A percentile compares a stretch with the other conserved stretches of the same genome.
Conservation (phyloP, 2,888 invertebrate species). For the Ischnura elegans region DNA sequence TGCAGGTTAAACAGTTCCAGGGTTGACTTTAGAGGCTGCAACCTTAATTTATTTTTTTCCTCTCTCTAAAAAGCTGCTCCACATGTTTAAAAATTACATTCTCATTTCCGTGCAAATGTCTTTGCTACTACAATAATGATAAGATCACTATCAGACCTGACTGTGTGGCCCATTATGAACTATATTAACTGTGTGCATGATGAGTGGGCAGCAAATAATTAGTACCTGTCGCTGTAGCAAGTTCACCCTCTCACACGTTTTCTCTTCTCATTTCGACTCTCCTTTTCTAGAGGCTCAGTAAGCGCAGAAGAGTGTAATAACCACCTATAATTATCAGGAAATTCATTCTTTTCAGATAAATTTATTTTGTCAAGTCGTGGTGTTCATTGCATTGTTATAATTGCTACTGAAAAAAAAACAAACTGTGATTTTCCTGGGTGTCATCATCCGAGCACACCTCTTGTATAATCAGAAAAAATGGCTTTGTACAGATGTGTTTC, state of each 20-base stretch:
- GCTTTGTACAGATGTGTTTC: conserved; percentile 53
- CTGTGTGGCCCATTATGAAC: conserved; percentile 27
- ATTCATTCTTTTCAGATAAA: background rate
- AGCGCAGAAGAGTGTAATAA: conserved; percentile 5
- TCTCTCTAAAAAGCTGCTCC: conserved; percentile 39
- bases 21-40: conserved; percentile 60
- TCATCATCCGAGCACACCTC: conserved; percentile 52
- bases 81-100: conserved; percentile 18
- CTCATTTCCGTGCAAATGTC: conserved; percentile 51
- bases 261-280: conserved; percentile 43
- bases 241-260: conserved; percentile 36
- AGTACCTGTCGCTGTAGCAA: conserved; percentile 63
- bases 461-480: conserved; percentile 52
- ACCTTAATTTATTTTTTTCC: conserved; percentile 5
- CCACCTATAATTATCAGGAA: background rate
- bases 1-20: conserved; percentile 36
- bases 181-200: conserved; percentile 43
- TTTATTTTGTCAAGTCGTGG: conserved; percentile 41
- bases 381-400: conserved; percentile 56
- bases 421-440: conserved; percentile 53
- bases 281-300: conserved; percentile 52
- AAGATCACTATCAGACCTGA: conserved; percentile 45
- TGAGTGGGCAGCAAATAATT: conserved; percentile 61
- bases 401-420: conserved; percentile 45
- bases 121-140: conserved; percentile 45